These are phyloP conservation scores for Chironex yamaguchii DNA, from an alignment of 30 jellyfish, hydroid and myxozoan genomes.

Conservation along the genomic window DNA sequence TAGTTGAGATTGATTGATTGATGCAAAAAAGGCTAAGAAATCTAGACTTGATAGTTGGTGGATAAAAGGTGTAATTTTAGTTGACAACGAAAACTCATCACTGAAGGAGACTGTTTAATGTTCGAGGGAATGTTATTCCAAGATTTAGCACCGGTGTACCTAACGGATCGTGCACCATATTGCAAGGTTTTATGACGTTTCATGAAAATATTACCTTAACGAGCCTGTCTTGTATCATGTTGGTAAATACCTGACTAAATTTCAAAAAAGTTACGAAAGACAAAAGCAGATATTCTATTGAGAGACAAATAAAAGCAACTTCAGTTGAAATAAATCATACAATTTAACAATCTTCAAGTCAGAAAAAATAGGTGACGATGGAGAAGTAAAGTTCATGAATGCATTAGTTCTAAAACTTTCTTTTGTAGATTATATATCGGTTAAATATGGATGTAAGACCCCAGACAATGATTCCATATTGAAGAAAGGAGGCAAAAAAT, in stretches of 20 bases:
- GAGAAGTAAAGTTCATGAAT: neutral
- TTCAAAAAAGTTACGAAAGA: neutral
- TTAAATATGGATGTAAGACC: constrained; percentile 30
- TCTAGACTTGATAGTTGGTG: neutral
- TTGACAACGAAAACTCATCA: neutral
- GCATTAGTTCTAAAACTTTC: neutral
- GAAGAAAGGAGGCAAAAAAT: constrained; percentile 24
- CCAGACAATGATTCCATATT: constrained; percentile 40
- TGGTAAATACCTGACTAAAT: neutral
- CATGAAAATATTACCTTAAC: neutral
- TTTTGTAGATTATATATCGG: constrained; percentile 8
- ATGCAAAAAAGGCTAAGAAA: too few relatives aligned
- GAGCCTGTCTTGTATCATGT: constrained; percentile 15
- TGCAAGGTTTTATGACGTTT: neutral
- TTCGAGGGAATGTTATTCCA: neutral
- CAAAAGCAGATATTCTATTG: neutral
- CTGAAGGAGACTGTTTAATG: neutral
- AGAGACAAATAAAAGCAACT: neutral
- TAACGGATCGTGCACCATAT: constrained; percentile 10
- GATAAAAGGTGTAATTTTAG: neutral
- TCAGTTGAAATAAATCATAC: neutral
- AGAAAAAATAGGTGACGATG: constrained; percentile 8
- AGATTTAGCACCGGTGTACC: constrained; percentile 21
- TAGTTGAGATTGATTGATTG: too few relatives aligned
- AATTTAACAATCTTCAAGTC: constrained; percentile 2